A percentile compares a stretch with the other conserved stretches of the same genome.
Evolutionary conservation across 1,140 invertebrate genomes (phyloP).

Genomic region (Halictus rubicundus): DNA sequence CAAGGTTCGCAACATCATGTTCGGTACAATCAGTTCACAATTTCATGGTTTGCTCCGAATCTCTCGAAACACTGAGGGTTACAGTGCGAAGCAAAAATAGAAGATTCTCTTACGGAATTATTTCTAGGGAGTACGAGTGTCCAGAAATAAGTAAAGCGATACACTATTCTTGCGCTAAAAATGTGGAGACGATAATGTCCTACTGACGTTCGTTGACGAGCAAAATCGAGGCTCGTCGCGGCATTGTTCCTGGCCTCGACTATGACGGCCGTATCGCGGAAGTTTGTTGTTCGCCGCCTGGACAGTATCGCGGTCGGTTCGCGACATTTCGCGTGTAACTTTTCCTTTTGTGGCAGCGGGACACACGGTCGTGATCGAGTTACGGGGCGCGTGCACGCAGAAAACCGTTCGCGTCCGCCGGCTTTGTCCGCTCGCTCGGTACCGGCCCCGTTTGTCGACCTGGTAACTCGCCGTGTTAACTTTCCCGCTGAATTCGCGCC

Average conservation of each 20-base stretch:
- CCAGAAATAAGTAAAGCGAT: too few species aligned
- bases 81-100: too few species aligned
- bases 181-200: not conserved
- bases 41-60: too few species aligned
- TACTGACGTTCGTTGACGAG: not conserved
- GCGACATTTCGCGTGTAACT: constrained; percentile 1
- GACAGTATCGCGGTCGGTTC: too few species aligned
- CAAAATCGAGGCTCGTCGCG: not conserved
- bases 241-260: not conserved
- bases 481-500: not conserved
- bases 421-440: not conserved
- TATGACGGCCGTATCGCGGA: not conserved
- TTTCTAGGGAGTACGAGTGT: too few species aligned
- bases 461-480: not conserved
- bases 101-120: too few species aligned
- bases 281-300: too few species aligned
- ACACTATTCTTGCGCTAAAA: too few species aligned
- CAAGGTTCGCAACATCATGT: too few species aligned
- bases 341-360: not conserved
- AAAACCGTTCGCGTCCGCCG: not conserved
- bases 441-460: not conserved
- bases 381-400: not conserved
- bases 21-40: too few species aligned
- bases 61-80: too few species aligned
- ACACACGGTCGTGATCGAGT: not conserved